Evolutionary conservation across 2,797 vertebrate species (phyloP).

Genomic region (Parauchenoglanis punctatus): DNA sequence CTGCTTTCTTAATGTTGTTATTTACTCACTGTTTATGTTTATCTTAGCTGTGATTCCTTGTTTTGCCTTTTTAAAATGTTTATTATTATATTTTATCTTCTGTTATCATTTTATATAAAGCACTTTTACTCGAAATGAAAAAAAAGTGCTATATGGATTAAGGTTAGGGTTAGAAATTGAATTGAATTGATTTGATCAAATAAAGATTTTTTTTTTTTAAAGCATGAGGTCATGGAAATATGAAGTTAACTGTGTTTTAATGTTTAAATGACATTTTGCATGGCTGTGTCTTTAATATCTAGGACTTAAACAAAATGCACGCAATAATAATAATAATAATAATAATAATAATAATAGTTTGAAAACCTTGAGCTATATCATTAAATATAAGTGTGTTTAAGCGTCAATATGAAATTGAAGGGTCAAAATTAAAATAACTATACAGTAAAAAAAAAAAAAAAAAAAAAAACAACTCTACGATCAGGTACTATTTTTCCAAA

Average conservation of each 20-base stretch:
- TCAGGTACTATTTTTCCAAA: slow-evolving; percentile 17
- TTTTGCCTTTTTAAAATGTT: neutral
- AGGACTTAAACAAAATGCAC: neutral
- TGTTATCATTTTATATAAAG: neutral
- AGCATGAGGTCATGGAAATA: neutral
- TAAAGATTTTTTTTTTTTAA: neutral
- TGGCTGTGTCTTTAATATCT: neutral
- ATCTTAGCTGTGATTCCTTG: neutral
- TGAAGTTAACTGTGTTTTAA: neutral
- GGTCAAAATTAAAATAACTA: neutral
- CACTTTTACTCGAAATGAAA: neutral
- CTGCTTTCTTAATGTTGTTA: neutral
- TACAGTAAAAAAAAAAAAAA: neutral
- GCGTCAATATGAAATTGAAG: neutral
- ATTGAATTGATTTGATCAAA: no score
- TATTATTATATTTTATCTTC: neutral
- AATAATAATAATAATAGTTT: neutral
- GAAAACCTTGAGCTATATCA: neutral
- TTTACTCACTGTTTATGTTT: neutral
- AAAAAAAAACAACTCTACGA: neutral
- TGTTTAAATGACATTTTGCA: slow-evolving; percentile 1
- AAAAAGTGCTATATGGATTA: neutral
- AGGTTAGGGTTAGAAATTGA: no score
- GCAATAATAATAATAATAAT: neutral
- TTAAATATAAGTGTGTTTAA: neutral